Evolutionary conservation across 2,888 invertebrate genomes (phyloP), one percentile per base, ranked within the genome.

Genomic region (Cremastinae sp.): DNA sequence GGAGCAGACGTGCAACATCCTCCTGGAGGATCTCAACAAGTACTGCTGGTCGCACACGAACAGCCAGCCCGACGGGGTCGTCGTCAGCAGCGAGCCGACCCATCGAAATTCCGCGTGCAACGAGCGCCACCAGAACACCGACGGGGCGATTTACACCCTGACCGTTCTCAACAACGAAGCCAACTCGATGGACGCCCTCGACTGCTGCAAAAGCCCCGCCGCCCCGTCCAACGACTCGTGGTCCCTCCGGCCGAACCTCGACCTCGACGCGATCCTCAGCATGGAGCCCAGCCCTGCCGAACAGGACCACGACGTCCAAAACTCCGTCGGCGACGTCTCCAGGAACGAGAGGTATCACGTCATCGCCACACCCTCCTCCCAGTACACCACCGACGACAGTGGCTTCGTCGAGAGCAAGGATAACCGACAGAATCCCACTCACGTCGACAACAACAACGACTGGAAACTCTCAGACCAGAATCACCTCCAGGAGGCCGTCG

Each of bases 11-110:
- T 88, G 88, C 74, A 87, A 86, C 78, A 88, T 88, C 58, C 81
- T 96, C 85, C 91, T 96, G 84, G 96, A 96, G 89, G 96, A 96
- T 90, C 92, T 96, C 84, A 96, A 96, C 90, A 95, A 95, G 88
- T 95, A 94, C 88, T 96, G 95, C 87, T 96, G 96, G 96, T 86
- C 88, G 0, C 85, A 85, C 45, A 81, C 87, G 0, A 85, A 84
- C 56, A 93, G 92, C 79, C 93, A 94, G 86, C 93, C 92, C 82
- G 92, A 93, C 62, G 91, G 91, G 58, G 91, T 92, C 66, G 80
- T 78, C 89, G 91, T 85, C 82, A 91, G 82, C 85, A 91, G 84
- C 83, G 91, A 92, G 59, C 90, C 91, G 83, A 90, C 91, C 41
- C 91, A 91, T 82, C 91, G 92, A 86, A 78, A 79, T 28, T 80